A percentile compares a stretch with the other conserved stretches of the same genome.
Evolutionary conservation across 2,113 vertebrate genomes (phyloP).

Genomic region (Salvelinus fontinalis): DNA sequence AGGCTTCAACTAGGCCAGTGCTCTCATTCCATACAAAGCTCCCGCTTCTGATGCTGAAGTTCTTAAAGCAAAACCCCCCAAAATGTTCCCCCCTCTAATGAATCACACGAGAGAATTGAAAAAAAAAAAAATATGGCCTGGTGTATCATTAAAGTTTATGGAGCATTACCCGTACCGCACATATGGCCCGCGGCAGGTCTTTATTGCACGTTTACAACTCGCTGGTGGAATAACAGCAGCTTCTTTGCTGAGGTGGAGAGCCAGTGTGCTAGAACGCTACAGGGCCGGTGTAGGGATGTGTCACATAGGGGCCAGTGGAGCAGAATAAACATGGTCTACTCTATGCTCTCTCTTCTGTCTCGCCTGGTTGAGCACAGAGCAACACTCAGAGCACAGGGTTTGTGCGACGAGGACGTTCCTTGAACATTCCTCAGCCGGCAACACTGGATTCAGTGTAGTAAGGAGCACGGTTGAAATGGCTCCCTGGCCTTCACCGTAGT

Average conservation of each 20-base stretch:
- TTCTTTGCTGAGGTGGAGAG: constrained; percentile 50
- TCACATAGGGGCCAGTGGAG: neutral
- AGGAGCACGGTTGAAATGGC: neutral
- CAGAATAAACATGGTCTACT: neutral
- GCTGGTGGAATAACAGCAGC: constrained; percentile 63
- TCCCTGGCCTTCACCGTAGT: neutral
- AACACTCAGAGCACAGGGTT: neutral
- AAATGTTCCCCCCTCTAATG: constrained; percentile 1
- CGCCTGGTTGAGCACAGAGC: neutral
- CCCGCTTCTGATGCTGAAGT: constrained; percentile 11
- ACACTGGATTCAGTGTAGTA: neutral
- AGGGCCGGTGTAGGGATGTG: neutral
- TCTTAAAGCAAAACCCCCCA: constrained; percentile 33
- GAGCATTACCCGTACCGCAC: constrained; percentile 69
- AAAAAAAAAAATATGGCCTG: constrained; percentile 65
- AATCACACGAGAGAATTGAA: constrained; percentile 63
- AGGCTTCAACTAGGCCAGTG: neutral
- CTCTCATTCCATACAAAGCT: neutral
- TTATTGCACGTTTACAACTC: constrained; percentile 71
- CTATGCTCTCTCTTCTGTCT: neutral
- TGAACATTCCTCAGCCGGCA: neutral
- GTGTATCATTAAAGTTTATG: constrained; percentile 75
- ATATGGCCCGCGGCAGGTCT: constrained; percentile 64
- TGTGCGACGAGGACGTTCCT: neutral
- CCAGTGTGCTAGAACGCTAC: constrained; percentile 13